A percentile compares a stretch with the other conserved stretches of the same genome.
These are phyloP conservation scores for Thereuonema tuberculata DNA, from an alignment of 1,140 invertebrate genomes.

Conservation along the genomic window DNA sequence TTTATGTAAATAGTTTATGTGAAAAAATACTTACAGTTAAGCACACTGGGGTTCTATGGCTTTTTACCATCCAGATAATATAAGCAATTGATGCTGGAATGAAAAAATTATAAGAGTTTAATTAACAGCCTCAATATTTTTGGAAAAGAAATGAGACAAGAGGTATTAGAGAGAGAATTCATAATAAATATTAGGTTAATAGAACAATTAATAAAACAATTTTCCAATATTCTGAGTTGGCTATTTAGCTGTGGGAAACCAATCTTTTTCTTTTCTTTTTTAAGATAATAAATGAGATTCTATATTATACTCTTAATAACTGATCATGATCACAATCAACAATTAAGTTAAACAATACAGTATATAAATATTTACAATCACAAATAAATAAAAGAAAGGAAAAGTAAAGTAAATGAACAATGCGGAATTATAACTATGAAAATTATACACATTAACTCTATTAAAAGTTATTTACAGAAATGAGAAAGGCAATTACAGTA, in stretches of 20 bases:
- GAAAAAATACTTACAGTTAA: constrained; percentile 44
- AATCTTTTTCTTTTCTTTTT: background rate
- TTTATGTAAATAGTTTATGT: background rate
- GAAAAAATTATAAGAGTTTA: constrained; percentile 12
- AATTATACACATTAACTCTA: too few relatives aligned
- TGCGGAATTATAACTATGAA: too few relatives aligned
- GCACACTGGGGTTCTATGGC: constrained; percentile 52
- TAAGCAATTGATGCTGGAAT: constrained; percentile 60
- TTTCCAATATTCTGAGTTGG: background rate
- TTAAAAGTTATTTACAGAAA: too few relatives aligned
- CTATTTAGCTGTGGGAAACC: background rate
- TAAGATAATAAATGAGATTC: too few relatives aligned
- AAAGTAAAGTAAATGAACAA: too few relatives aligned
- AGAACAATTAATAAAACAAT: background rate
- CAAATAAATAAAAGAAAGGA: too few relatives aligned
- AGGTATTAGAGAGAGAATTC: background rate
- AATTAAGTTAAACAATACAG: too few relatives aligned
- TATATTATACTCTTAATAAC: too few relatives aligned
- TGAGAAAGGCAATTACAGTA: too few relatives aligned
- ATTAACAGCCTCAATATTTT: background rate
- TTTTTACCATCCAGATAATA: constrained; percentile 80
- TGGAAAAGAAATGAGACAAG: background rate
- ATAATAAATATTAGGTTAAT: background rate
- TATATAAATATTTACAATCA: too few relatives aligned
- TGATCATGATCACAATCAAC: too few relatives aligned